Percentiles rank a stretch among this genome's conserved stretches.
phyloP scores from a whole-genome alignment of 2,888 invertebrate species.

The Acronicta psi region DNA sequence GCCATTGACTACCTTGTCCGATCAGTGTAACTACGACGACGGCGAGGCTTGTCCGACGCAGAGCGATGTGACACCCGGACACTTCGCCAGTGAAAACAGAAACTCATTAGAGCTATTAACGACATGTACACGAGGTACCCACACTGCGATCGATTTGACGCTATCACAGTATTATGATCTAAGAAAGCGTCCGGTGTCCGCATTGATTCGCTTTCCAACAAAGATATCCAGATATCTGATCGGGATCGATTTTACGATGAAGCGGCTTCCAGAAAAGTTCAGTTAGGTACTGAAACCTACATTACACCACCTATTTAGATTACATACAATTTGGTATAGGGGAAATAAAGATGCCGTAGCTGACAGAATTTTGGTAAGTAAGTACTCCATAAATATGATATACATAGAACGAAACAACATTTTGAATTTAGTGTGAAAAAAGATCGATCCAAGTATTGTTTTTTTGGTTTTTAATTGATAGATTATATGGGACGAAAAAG shows the following conservation, averaged over 20 bases:
- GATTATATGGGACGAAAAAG: slow-evolving; percentile 26
- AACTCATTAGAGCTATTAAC: slow-evolving; percentile 78
- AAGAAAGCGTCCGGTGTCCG: slow-evolving; percentile 59
- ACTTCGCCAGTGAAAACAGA: slow-evolving; percentile 74
- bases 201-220: slow-evolving; percentile 53
- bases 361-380: too few relatives aligned
- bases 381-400: too few relatives aligned
- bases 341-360: too few relatives aligned
- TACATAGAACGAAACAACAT: too few relatives aligned
- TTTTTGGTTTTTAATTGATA: not conserved
- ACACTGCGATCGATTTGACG: slow-evolving; percentile 64
- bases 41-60: slow-evolving; percentile 34
- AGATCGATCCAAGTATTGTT: too few relatives aligned
- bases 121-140: slow-evolving; percentile 70
- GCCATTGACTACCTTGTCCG: slow-evolving; percentile 69
- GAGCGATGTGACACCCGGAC: slow-evolving; percentile 68
- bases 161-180: slow-evolving; percentile 66
- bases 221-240: slow-evolving; percentile 58
- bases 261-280: slow-evolving; percentile 42
- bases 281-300: slow-evolving; percentile 62
- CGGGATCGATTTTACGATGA: slow-evolving; percentile 57
- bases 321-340: too few relatives aligned
- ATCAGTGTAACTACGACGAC: slow-evolving; percentile 75
- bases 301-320: slow-evolving; percentile 61
- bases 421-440: too few relatives aligned